phyloP scores from a whole-genome alignment of 2,888 invertebrate species.

The Polydrusus pterygomalis region DNA sequence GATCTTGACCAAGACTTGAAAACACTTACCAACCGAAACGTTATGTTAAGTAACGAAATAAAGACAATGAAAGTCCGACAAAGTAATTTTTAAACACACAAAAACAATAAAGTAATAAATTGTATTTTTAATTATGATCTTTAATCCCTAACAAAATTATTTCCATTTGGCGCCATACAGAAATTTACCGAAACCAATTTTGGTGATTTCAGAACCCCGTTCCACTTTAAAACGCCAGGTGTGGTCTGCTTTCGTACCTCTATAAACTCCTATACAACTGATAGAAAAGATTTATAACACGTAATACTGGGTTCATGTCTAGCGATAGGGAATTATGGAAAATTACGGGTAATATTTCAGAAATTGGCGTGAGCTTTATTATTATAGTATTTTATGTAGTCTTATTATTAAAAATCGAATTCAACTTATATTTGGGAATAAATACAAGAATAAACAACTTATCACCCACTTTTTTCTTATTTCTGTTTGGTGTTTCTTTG shows the following conservation, averaged over 20 bases:
- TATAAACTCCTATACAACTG: conserved; percentile 38
- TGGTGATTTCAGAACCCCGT: not conserved
- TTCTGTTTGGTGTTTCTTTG: too few relatives aligned
- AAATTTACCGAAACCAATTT: not conserved
- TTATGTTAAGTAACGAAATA: too few relatives aligned
- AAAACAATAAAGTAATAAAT: too few relatives aligned
- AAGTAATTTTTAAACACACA: too few relatives aligned
- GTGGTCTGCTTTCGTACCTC: conserved; percentile 31
- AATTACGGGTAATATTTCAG: conserved; percentile 38
- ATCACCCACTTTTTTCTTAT: too few relatives aligned
- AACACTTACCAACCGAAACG: too few relatives aligned
- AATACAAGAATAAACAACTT: too few relatives aligned
- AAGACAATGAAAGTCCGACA: too few relatives aligned
- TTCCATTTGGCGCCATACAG: not conserved
- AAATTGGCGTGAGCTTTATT: conserved; percentile 29
- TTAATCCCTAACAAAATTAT: not conserved
- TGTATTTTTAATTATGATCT: too few relatives aligned
- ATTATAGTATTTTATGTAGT: not conserved
- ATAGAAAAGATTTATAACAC: conserved; percentile 40
- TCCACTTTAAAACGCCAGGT: conserved; percentile 18
- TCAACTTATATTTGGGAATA: too few relatives aligned
- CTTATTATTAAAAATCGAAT: too few relatives aligned
- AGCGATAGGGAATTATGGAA: conserved; percentile 29
- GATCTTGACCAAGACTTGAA: too few relatives aligned
- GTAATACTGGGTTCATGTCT: conserved; percentile 18